phyloP scores from a whole-genome alignment of 2,113 vertebrate species.

The Leptobrachium leishanense region DNA sequence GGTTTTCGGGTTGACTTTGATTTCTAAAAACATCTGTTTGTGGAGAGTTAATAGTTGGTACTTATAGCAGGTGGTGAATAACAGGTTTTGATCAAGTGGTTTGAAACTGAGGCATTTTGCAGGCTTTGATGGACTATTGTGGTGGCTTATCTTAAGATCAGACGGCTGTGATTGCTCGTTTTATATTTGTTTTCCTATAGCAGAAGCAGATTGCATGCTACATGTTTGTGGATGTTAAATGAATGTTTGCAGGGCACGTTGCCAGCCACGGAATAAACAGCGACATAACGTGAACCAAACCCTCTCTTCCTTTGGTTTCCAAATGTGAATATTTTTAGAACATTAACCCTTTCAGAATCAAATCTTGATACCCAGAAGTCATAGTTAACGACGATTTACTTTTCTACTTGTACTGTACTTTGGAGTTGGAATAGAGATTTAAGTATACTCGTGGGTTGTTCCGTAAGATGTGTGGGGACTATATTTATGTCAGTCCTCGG shows the following conservation, averaged over 20 bases:
- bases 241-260: neutral
- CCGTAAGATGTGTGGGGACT: too few species aligned
- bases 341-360: neutral
- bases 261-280: conserved; percentile 1
- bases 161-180: conserved; percentile 19
- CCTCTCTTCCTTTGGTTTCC: neutral
- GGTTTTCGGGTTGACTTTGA: conserved; percentile 36
- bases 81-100: conserved; percentile 35
- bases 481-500: too few species aligned
- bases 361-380: neutral
- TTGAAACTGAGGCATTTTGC: conserved; percentile 26
- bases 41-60: conserved; percentile 4
- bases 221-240: conserved; percentile 15
- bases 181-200: conserved; percentile 36
- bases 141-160: conserved; percentile 42
- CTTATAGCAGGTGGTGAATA: conserved; percentile 42
- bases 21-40: conserved; percentile 38
- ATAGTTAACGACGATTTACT: too few species aligned
- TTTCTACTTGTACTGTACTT: too few species aligned
- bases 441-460: too few species aligned
- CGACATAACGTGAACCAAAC: neutral
- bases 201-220: conserved; percentile 25
- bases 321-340: neutral
- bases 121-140: conserved; percentile 33
- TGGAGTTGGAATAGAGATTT: too few species aligned